Evolutionary conservation across 37 sponge, comb jelly and placozoan species (phyloP), one percentile per base, ranked within the genome.

Genomic region (Cliona cf. orientalis): DNA sequence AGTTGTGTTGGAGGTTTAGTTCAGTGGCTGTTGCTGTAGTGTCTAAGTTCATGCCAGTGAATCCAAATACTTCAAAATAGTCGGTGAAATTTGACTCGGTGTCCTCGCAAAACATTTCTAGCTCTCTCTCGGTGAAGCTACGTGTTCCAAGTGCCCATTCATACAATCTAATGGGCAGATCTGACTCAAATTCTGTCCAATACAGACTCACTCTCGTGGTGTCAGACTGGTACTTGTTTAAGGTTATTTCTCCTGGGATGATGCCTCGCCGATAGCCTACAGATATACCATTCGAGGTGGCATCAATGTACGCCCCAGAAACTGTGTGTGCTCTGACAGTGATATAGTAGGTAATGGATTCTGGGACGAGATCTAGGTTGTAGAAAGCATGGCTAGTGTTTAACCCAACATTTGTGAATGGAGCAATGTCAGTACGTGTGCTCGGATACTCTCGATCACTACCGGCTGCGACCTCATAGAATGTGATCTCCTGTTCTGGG

Each of bases 241-340:
- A 26, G 0, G 67, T 35, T 1, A 96, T 75, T 0, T 35, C 71
- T 29, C 97, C 91, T 3, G 91, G 85, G 6, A 71, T 22, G 40
- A 92, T 75, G 0, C 33, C 23, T 37, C 58, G 53, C 17, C 57
- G 63, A 41, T 74, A 80, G 21, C 93, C 93, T 4, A 72, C 91
- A 5, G 36, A 33, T 31, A 96, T 75, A 4, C 97, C 97, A 79
- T 93, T 89, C 21, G 93, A 93, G 2, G 93, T 93, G 23, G 82
- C 74, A 0, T 92, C 88, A 39, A 73, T 80, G 26, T 45, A 58
- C 7, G 82, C 85, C 5, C 91, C 91, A 2, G 94, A 90, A 6
- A 82, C 86, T 39, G 90, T 80, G 69, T 76, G 56, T 14, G 89
- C 97, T 22, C 97, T 66, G 22, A 96, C 93, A 38, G 97, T 96